phyloP scores from a whole-genome alignment of 2,797 vertebrate species.

The Sardinella longiceps region DNA sequence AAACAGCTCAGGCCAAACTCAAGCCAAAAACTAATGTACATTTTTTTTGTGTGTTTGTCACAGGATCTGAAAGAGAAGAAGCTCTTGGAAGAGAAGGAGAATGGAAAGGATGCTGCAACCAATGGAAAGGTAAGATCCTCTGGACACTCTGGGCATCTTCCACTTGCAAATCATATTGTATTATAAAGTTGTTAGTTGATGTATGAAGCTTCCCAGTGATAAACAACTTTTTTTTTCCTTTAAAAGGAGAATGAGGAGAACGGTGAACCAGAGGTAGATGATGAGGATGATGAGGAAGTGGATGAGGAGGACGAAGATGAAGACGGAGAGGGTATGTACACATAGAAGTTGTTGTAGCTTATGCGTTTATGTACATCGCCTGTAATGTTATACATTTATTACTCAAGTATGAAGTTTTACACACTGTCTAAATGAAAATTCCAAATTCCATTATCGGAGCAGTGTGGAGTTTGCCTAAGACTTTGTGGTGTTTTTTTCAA shows the following conservation, averaged over 20 bases:
- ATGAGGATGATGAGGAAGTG: constrained; percentile 91
- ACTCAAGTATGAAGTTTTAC: no score
- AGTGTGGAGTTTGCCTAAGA: neutral
- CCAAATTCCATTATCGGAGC: no score
- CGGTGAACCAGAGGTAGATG: constrained; percentile 90
- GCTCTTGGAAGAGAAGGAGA: constrained; percentile 90
- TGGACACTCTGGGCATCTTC: neutral
- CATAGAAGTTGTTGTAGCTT: neutral
- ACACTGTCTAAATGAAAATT: no score
- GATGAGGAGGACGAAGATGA: constrained; percentile 95
- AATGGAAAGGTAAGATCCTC: constrained; percentile 82
- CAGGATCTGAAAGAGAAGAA: constrained; percentile 96
- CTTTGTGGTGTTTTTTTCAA: constrained; percentile 33
- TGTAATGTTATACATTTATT: neutral
- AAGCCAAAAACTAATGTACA: neutral
- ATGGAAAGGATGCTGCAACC: constrained; percentile 88
- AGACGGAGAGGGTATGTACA: constrained; percentile 82
- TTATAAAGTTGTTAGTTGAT: neutral
- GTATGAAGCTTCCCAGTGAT: neutral
- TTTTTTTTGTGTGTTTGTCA: neutral
- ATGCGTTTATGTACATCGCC: constrained; percentile 62
- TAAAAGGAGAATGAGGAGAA: constrained; percentile 92
- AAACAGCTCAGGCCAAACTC: neutral
- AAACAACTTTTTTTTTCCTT: neutral
- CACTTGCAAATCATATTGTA: neutral